These are phyloP conservation scores for Semotilus atromaculatus DNA, from an alignment of 2,797 vertebrate species.

Conservation along the genomic window DNA sequence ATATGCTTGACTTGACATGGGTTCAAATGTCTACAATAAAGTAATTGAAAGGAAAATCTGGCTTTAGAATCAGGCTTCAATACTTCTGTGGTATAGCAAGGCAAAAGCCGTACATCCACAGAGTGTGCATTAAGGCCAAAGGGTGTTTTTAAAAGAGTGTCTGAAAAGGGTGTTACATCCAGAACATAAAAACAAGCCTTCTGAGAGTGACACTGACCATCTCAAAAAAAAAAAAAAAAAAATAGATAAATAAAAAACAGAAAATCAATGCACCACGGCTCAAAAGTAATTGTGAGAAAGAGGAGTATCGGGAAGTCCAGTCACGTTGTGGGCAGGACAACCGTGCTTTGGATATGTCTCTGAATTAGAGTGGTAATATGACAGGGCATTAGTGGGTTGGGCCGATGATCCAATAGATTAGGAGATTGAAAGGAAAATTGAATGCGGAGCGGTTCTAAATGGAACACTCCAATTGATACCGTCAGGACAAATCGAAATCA, in stretches of 20 bases:
- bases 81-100: neutral
- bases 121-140: neutral
- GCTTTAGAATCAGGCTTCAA: neutral
- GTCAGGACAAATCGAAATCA: constrained; percentile 54
- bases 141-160: neutral
- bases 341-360: constrained; percentile 47
- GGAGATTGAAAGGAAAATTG: constrained; percentile 55
- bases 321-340: constrained; percentile 37
- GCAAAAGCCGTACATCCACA: neutral
- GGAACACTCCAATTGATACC: constrained; percentile 34
- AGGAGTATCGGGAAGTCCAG: constrained; percentile 19
- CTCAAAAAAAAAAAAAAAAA: constrained; percentile 7
- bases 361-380: constrained; percentile 51
- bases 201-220: neutral
- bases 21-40: neutral
- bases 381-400: constrained; percentile 55
- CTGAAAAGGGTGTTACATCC: constrained; percentile 7
- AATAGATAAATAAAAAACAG: neutral
- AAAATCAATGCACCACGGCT: constrained; percentile 31
- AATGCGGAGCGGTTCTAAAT: constrained; percentile 35
- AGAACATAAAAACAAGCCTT: constrained; percentile 10
- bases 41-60: neutral
- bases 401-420: constrained; percentile 49
- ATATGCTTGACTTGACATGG: neutral
- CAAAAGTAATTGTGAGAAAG: constrained; percentile 35